Base-by-base conservation (phyloP, 2,888 invertebrate species). In the Hemithea aestivaria region DNA sequence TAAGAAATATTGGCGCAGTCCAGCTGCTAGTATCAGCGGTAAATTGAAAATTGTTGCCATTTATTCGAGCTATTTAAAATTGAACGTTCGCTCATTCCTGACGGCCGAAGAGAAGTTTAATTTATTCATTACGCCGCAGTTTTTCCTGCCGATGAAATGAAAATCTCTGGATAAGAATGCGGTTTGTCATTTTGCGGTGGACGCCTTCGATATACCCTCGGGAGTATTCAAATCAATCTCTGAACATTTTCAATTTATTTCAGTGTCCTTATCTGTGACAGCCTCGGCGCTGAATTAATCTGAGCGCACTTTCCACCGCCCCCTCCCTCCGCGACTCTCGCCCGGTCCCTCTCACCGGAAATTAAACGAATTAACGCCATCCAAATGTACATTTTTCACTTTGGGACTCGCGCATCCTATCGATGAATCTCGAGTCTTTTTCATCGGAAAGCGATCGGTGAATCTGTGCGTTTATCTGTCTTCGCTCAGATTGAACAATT, bases 281-380 rank as follows among this genome's bases (percentile, higher is more conserved):
- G 83, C 70, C 73, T 80, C 75, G 74, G 80, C 72, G 75, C 74
- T 81, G 87, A 85, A 87, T 87, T 87, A 87, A 87, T 87, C 87
- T 85, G 83, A 74, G 68, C 79, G 76, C 73, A 74, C 79, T 66
- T 66, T 52, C 56, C 66, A 56, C 64, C 53, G 53, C 43, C 60
- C 53, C 55, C 60, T 43, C 59, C 41, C 53, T 35, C 62, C 65
- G 53, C 51, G 51, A 2, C 16, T 16, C 16, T 16, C 16, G 16
- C 16, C 16, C 60, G 49, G 53, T 51, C 64, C 67, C 72, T 72
- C 82, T 75, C 79, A 78, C 85, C 87, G 88, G 87, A 88, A 88
- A 88, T 88, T 88, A 88, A 88, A 85, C 85, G 87, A 87, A 88
- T 88, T 87, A 87, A 87, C 85, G 84, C 85, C 81, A 81, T 87